Percentiles rank a stretch among this genome's conserved stretches.
phyloP scores from a whole-genome alignment of 1,140 invertebrate species.

The Drepana arcuata region DNA sequence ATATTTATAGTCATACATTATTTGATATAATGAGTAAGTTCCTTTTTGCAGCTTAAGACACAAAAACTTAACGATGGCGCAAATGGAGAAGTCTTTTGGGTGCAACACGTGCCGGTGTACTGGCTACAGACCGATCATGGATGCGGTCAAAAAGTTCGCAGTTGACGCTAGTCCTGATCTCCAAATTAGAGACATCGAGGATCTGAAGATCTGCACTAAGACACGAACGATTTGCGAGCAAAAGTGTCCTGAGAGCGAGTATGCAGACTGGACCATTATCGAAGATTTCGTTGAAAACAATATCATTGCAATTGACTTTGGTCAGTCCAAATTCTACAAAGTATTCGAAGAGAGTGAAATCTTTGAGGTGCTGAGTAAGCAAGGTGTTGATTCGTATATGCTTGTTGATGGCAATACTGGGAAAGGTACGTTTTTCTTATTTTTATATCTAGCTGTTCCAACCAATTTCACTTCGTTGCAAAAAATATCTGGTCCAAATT shows the following conservation, averaged over 20 bases:
- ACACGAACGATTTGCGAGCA: neutral
- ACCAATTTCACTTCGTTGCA: no score
- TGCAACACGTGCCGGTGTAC: conserved; percentile 88
- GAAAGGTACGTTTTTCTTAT: conserved; percentile 39
- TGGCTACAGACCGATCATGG: conserved; percentile 86
- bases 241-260: no score
- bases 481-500: no score
- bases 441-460: no score
- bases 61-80: conserved; percentile 74
- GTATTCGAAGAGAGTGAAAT: conserved; percentile 16
- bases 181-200: conserved; percentile 38
- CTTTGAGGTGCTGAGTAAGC: neutral
- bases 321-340: conserved; percentile 15
- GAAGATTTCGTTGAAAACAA: neutral
- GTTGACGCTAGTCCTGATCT: conserved; percentile 19
- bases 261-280: no score
- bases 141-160: conserved; percentile 81
- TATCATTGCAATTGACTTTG: neutral
- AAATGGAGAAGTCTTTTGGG: conserved; percentile 79
- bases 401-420: conserved; percentile 73
- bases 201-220: conserved; percentile 25
- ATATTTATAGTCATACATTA: no score
- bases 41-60: conserved; percentile 45
- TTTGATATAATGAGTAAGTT: no score
- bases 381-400: conserved; percentile 53